phyloP scores from a whole-genome alignment of 2,113 vertebrate genomes.

The Boulengeromyrus knoepffleri region DNA sequence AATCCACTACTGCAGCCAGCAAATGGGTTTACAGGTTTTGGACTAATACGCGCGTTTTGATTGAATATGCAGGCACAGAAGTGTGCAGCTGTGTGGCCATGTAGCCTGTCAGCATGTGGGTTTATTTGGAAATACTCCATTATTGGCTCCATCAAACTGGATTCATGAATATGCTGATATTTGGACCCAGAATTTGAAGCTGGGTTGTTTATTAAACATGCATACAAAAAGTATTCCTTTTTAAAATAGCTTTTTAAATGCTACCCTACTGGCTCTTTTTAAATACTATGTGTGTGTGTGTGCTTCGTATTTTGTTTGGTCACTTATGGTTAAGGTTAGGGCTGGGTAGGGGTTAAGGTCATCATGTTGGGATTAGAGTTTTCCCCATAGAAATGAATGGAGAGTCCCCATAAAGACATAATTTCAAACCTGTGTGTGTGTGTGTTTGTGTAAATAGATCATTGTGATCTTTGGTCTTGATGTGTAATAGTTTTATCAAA shows the following conservation, averaged over 20 bases:
- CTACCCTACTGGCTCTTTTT: neutral
- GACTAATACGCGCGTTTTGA: slow-evolving; percentile 9
- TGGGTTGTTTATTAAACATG: neutral
- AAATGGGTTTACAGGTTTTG: slow-evolving; percentile 10
- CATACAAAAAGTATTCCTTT: neutral
- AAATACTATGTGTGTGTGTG: neutral
- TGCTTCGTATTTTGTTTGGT: no score
- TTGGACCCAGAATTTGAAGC: neutral
- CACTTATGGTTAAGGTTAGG: no score
- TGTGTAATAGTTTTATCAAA: neutral
- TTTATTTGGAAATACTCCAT: neutral
- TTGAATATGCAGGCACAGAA: slow-evolving; percentile 1
- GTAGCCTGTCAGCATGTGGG: neutral
- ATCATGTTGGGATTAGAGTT: no score
- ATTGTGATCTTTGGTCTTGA: neutral
- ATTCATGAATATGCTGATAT: neutral
- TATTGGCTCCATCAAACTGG: neutral
- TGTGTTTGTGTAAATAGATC: neutral
- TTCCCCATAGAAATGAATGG: no score
- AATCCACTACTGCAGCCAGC: neutral
- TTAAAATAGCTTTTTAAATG: neutral
- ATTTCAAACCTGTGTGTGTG: no score
- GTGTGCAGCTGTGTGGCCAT: neutral
- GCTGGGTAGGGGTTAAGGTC: no score
- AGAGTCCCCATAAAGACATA: no score